Conservation (phyloP, 2,888 invertebrate species). For the Ommatoiulus sabulosus region DNA sequence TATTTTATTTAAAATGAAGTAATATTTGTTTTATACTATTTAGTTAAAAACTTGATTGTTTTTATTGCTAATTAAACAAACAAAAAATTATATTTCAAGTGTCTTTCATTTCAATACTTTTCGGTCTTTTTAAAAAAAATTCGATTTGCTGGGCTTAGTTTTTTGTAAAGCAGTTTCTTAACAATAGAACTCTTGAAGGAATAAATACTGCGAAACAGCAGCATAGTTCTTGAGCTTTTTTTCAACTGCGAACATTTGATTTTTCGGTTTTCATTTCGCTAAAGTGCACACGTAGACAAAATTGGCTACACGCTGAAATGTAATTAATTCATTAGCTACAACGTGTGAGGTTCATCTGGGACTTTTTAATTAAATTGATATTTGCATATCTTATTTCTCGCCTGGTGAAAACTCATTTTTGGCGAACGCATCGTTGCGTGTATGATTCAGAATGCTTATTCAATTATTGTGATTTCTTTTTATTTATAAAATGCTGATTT, state of each 20-base stretch:
- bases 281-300: background rate
- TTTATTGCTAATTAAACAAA: too few species aligned
- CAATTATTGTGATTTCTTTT: background rate
- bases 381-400: constrained; percentile 32
- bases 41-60: too few species aligned
- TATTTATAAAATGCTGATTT: background rate
- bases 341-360: background rate
- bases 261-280: background rate
- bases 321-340: background rate
- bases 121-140: too few species aligned
- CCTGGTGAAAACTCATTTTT: background rate
- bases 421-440: background rate
- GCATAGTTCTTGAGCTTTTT: too few species aligned
- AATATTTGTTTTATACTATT: too few species aligned
- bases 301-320: background rate
- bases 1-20: too few species aligned
- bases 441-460: background rate
- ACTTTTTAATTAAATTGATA: background rate
- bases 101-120: too few species aligned
- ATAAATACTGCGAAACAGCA: too few species aligned
- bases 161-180: background rate
- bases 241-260: background rate
- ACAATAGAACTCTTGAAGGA: too few species aligned
- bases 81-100: too few species aligned
- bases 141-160: too few species aligned